These are phyloP conservation scores for Andrena minutula DNA, from an alignment of 2,888 invertebrate genomes.

Conservation along the genomic window DNA sequence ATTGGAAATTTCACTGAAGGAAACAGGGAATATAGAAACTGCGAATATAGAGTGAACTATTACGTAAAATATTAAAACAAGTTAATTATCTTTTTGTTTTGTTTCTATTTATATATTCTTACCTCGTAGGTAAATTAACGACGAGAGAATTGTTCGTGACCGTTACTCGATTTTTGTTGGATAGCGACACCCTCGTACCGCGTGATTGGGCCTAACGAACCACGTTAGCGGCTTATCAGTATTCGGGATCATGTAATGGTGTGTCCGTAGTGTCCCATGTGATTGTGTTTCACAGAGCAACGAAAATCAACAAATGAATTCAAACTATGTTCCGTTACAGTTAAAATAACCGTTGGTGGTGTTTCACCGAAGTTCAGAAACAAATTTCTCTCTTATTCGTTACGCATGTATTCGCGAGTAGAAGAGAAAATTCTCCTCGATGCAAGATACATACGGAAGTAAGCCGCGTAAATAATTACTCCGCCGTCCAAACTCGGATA, in stretches of 20 bases:
- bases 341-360: not conserved
- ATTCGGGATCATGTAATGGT: slow-evolving; percentile 10
- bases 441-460: not conserved
- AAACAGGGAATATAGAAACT: not conserved
- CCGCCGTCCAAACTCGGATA: not conserved
- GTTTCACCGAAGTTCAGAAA: not conserved
- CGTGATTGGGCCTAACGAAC: slow-evolving; percentile 10
- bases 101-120: not conserved
- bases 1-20: not conserved
- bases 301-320: not conserved
- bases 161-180: not conserved
- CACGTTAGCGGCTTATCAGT: not conserved
- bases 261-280: not conserved
- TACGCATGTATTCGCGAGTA: too few relatives aligned
- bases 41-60: too few relatives aligned
- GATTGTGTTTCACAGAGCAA: not conserved
- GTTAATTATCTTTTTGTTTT: too few relatives aligned
- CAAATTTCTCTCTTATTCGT: not conserved
- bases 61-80: too few relatives aligned
- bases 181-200: not conserved
- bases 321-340: not conserved
- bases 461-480: not conserved
- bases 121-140: too few relatives aligned
- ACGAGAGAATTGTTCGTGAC: not conserved
- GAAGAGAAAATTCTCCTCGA: not conserved